Evolutionary conservation across 2,797 vertebrate genomes (phyloP).

Genomic region (Poeciliopsis infans): DNA sequence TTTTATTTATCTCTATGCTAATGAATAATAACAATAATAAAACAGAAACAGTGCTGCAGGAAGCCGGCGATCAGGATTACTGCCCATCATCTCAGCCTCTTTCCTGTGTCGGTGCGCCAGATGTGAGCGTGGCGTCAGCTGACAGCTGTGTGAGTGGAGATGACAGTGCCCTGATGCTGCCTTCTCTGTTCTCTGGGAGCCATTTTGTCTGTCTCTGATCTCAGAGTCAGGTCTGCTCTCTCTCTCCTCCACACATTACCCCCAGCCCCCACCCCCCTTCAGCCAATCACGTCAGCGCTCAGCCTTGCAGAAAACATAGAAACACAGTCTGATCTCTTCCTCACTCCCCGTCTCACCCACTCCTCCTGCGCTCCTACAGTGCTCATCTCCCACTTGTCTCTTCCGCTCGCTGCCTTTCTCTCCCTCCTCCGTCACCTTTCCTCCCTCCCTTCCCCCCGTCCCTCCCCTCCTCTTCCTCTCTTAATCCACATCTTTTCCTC

Average conservation of each 20-base stretch:
- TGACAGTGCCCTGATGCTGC: conserved; percentile 79
- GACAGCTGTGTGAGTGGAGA: conserved; percentile 75
- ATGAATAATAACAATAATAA: neutral
- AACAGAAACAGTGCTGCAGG: conserved; percentile 3
- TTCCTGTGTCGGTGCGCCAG: conserved; percentile 30
- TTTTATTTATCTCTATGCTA: neutral
- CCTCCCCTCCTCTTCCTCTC: conserved; percentile 22
- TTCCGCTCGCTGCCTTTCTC: conserved; percentile 36
- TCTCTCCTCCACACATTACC: conserved; percentile 10
- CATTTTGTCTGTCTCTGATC: conserved; percentile 83
- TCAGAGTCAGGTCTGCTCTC: conserved; percentile 76
- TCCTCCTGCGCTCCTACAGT: conserved; percentile 55
- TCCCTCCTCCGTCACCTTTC: conserved; percentile 25
- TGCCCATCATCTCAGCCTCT: conserved; percentile 28
- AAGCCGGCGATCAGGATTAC: conserved; percentile 32
- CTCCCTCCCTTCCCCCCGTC: conserved; percentile 10
- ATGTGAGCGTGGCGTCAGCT: conserved; percentile 60
- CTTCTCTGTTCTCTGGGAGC: conserved; percentile 79
- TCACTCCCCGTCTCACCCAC: conserved; percentile 48
- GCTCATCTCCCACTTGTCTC: conserved; percentile 64
- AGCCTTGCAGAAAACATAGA: conserved; percentile 78
- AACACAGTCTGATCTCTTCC: conserved; percentile 74
- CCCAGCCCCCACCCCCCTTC: conserved; percentile 28
- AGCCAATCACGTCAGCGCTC: conserved; percentile 80
- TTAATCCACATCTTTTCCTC: conserved; percentile 16